Evolutionary conservation across 2,888 invertebrate genomes (phyloP).

Genomic region (Caenorhabditis sulstoni): DNA sequence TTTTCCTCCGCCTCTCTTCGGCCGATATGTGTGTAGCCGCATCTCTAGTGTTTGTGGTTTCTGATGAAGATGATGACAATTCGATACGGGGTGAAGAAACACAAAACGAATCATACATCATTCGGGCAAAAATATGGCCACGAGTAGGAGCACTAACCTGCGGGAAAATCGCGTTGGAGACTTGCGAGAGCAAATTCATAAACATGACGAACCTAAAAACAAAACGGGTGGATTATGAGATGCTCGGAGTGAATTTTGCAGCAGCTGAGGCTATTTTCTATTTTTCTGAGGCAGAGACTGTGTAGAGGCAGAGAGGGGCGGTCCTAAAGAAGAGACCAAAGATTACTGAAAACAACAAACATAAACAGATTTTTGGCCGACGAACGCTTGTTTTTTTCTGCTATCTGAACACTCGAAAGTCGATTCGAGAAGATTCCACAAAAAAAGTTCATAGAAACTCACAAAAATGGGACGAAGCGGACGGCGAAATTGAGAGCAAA

Average conservation of each 20-base stretch:
- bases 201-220: constrained; percentile 48
- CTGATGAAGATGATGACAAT: constrained; percentile 60
- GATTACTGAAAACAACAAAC: constrained; percentile 13
- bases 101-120: constrained; percentile 32
- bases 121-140: neutral
- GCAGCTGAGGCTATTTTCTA: no score
- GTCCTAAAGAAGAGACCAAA: constrained; percentile 3
- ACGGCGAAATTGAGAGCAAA: neutral
- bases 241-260: neutral
- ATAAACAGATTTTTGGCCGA: constrained; percentile 3
- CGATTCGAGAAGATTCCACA: neutral
- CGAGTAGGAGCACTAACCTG: constrained; percentile 43
- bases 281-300: no score
- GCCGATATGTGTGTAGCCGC: constrained; percentile 26
- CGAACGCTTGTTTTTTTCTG: neutral
- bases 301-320: no score
- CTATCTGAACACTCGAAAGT: neutral
- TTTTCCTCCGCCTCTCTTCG: constrained; percentile 24
- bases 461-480: neutral
- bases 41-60: constrained; percentile 38
- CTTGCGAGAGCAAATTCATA: constrained; percentile 54
- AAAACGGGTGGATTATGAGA: neutral
- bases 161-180: constrained; percentile 52
- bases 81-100: constrained; percentile 3
- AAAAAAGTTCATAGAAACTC: constrained; percentile 4